Evolutionary conservation across 2,113 vertebrate genomes (phyloP), one percentile per base, ranked within the genome.

Genomic region (Dipodomys ordii): DNA sequence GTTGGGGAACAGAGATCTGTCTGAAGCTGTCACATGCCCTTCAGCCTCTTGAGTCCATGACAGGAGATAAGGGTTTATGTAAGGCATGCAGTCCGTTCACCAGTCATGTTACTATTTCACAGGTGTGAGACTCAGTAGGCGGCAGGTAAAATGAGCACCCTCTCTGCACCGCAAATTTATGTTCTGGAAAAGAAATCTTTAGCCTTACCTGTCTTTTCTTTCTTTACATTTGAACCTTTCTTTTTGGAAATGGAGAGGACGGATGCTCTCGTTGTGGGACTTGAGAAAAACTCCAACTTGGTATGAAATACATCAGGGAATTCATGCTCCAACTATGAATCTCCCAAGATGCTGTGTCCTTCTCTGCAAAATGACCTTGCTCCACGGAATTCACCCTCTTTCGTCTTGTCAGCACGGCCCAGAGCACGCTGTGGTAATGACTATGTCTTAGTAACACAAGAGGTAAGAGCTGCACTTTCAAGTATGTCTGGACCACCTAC

Each of bases 51-150:
- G 68, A 22, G 15, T 62, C 27, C 1, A n/a, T 28, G 80, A 80
- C 20, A 27, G 8, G 78, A 53, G 83, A 25, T 23, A 79, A 64
- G 2, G 13, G n/a, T 77, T 90, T 74, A 81, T 18, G 44, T 35
- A 72, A 77, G 68, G 46, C 20, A 72, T 86, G 71, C 7, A 39
- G 87, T 96, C 78, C n/a, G 19, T 44, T 80, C 71, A 88, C 94
- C 16, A 92, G 69, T 80, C 71, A 90, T 18, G 57, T 30, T 39
- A 82, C 35, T 20, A 0, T 83, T 93, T 93, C 93, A 88, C 87
- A 95, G 92, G 87, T 92, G n/a, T 82, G n/a, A 93, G 46, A 73
- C 35, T 7, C 87, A 93, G 74, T 73, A 28, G 71, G 74, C 49
- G 72, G 23, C 49, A 94, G 46, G 44, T 79, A 90, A 87, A 95